Evolutionary conservation across 2,888 invertebrate species (phyloP), one percentile per base, ranked within the genome.

Genomic region (Achlya flavicornis): DNA sequence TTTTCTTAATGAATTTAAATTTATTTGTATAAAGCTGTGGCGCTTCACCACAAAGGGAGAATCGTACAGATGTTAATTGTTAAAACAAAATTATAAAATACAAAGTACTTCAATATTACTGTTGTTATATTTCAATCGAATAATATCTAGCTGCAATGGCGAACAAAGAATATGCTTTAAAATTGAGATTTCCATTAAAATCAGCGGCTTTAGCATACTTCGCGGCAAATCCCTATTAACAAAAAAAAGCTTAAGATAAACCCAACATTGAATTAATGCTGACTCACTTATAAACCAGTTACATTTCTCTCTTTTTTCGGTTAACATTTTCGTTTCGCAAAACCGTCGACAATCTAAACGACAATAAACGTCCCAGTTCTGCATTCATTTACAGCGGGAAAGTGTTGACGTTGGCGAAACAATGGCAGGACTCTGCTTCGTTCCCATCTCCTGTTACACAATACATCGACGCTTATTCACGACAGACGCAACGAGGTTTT

Each of bases 401-500:
- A 88, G 85, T 84, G 86, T 85, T 85, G 86, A 85, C 87, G 82
- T 78, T 73, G 66, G 70, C 64, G 70, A 80, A 79, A 87, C 87
- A 88, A 88, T 78, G 66, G 70, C 72, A 87, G 88, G 87, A 86
- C 85, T 81, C 65, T 53, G 48, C 68, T 66, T 67, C 75, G 76
- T 79, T 76, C 72, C 73, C 76, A 75, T 77, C 81, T 76, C 76
- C 62, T 57, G 60, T 70, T 69, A 61, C 75, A 87, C 82, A 87
- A 85, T 86, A 86, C 87, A 84, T 77, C 69, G 85, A 74, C 72
- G 75, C 72, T 71, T 77, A 76, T 81, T 77, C 77, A 82, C 66
- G 64, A 64, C 59, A 67, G 64, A 63, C 69, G 75, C 71, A 79
- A 76, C 68, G 69, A 65, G 71, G 71, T 67, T 70, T 53, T 66